Conservation (phyloP, 1,140 invertebrate species). For the Chionoecetes opilio region DNA sequence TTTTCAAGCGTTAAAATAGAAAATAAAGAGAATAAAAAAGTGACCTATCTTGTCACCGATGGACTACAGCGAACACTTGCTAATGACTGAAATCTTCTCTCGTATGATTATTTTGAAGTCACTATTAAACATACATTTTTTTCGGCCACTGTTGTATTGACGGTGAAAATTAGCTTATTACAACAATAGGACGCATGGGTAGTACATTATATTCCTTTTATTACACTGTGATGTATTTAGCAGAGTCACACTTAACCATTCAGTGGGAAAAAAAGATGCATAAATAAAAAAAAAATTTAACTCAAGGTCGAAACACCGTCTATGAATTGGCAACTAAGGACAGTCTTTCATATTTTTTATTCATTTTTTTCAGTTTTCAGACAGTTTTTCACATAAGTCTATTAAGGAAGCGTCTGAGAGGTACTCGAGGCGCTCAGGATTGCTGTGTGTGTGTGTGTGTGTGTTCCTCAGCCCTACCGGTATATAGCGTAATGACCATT, state of each 20-base stretch:
- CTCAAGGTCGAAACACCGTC: background rate
- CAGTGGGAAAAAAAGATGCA: background rate
- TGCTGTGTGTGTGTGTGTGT: constrained; percentile 49
- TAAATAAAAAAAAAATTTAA: background rate
- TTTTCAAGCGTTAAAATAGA: background rate
- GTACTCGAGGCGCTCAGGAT: background rate
- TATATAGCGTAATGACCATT: constrained; percentile 11
- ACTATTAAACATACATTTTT: background rate
- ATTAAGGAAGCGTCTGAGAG: constrained; percentile 5
- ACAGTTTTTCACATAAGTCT: constrained; percentile 3
- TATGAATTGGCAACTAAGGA: constrained; percentile 3
- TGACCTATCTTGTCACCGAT: background rate
- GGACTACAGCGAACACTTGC: background rate
- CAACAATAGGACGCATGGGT: background rate
- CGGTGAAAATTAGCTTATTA: constrained; percentile 5
- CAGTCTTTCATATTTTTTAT: no score
- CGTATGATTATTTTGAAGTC: constrained; percentile 2
- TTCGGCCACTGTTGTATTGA: background rate
- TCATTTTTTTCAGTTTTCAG: no score
- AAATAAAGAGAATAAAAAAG: constrained; percentile 9
- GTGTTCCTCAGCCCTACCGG: constrained; percentile 19
- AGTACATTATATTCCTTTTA: background rate
- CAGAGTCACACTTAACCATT: background rate
- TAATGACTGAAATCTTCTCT: constrained; percentile 5
- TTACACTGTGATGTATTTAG: background rate